phyloP scores from a whole-genome alignment of 35 echinoderm and acorn worm species.

The Ophioderma brevispina region DNA sequence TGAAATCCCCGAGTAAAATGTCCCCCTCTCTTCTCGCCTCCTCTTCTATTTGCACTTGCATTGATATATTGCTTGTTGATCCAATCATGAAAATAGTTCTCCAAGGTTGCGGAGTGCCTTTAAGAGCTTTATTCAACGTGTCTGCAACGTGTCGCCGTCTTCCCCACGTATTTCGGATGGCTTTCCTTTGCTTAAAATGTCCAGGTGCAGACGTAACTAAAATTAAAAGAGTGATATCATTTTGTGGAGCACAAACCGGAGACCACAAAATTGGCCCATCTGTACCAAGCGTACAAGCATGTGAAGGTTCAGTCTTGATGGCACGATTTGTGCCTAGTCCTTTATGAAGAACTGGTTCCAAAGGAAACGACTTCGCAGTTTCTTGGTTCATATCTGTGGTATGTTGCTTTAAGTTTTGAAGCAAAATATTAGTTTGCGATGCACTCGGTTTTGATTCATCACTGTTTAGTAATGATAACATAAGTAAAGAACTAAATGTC shows the following conservation, averaged over 20 bases:
- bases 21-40: conserved; percentile 70
- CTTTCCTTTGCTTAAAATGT: conserved; percentile 57
- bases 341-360: too few species aligned
- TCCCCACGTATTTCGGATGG: conserved; percentile 91
- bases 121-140: neutral
- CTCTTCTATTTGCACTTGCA: conserved; percentile 16
- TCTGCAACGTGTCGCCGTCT: conserved; percentile 26
- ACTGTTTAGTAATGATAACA: conserved; percentile 17
- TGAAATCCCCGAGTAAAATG: conserved; percentile 73
- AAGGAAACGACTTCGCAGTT: too few species aligned
- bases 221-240: conserved; percentile 42
- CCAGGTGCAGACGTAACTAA: conserved; percentile 80
- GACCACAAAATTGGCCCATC: neutral
- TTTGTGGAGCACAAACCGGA: neutral
- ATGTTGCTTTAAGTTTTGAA: too few species aligned
- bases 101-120: neutral
- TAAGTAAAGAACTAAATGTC: conserved; percentile 18
- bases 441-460: neutral
- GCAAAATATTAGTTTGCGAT: too few species aligned
- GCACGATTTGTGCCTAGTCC: neutral
- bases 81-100: conserved; percentile 79
- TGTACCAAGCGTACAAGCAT: neutral
- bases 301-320: neutral
- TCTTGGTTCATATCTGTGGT: too few species aligned
- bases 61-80: neutral